These are phyloP conservation scores for Epinotia ramella DNA, from an alignment of 2,888 invertebrate genomes.

Conservation along the genomic window DNA sequence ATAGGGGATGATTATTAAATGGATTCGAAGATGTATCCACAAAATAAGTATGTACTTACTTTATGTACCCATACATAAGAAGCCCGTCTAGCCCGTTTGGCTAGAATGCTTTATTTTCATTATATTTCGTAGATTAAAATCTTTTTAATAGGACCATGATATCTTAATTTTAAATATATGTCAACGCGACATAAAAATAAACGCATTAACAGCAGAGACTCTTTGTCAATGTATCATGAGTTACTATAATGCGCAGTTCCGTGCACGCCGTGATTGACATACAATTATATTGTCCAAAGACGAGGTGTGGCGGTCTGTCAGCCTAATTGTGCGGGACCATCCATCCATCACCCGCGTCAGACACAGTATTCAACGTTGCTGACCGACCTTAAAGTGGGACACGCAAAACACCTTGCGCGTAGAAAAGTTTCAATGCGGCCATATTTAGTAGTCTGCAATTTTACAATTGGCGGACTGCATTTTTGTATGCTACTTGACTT, in stretches of 20 bases:
- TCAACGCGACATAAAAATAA: conserved; percentile 11
- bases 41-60: too few relatives aligned
- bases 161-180: neutral
- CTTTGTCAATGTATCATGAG: conserved; percentile 54
- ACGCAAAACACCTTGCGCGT: conserved; percentile 56
- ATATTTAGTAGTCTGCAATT: neutral
- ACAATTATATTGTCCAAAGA: conserved; percentile 75
- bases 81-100: too few relatives aligned
- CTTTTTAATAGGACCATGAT: neutral
- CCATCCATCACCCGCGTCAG: conserved; percentile 75
- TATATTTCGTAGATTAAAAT: too few relatives aligned
- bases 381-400: conserved; percentile 69
- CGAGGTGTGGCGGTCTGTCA: conserved; percentile 74
- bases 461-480: neutral
- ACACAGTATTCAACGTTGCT: conserved; percentile 65
- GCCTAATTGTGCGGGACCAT: conserved; percentile 73
- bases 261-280: conserved; percentile 75
- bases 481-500: neutral
- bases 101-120: too few relatives aligned
- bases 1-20: too few relatives aligned
- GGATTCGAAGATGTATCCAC: too few relatives aligned
- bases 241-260: conserved; percentile 66
- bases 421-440: conserved; percentile 66
- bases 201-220: neutral
- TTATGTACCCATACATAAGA: too few relatives aligned